Percentiles rank a stretch among this genome's conserved stretches.
Evolutionary conservation across 2,797 vertebrate genomes (phyloP).

Genomic region (Arnoldichthys spilopterus): DNA sequence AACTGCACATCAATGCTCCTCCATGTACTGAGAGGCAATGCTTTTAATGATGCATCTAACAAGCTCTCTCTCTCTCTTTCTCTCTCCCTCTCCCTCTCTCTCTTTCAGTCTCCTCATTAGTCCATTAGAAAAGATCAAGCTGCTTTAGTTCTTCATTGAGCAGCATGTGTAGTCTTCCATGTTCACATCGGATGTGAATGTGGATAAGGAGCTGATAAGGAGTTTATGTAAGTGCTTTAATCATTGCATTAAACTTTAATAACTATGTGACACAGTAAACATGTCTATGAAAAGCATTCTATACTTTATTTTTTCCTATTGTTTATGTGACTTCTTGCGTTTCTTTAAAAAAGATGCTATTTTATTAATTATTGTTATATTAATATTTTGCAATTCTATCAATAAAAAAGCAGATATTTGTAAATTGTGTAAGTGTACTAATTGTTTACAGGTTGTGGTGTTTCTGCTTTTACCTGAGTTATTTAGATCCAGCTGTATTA

Average conservation of each 20-base stretch:
- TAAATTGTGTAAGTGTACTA: too few species aligned
- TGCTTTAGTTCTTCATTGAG: slow-evolving; percentile 1
- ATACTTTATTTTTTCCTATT: too few species aligned
- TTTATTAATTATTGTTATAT: too few species aligned
- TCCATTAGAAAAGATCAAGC: slow-evolving; percentile 14
- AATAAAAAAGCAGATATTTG: too few species aligned
- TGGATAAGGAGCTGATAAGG: not conserved
- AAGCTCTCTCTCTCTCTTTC: not conserved
- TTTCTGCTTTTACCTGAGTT: too few species aligned
- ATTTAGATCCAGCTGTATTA: too few species aligned
- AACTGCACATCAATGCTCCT: not conserved
- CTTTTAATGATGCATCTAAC: slow-evolving; percentile 22
- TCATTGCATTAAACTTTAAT: not conserved
- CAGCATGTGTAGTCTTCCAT: slow-evolving; percentile 2
- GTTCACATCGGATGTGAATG: slow-evolving; percentile 1
- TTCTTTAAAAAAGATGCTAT: too few species aligned
- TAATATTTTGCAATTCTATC: too few species aligned
- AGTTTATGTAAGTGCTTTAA: slow-evolving; percentile 14
- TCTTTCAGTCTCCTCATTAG: slow-evolving; percentile 19
- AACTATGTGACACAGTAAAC: not conserved
- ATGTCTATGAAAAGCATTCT: not conserved
- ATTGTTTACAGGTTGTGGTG: too few species aligned
- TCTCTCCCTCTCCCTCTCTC: not conserved
- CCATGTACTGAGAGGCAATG: not conserved
- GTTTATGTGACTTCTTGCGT: too few species aligned